Percentiles rank a stretch among this genome's conserved stretches.
Conservation (phyloP, 2,888 invertebrate species). For the Eustalomyia histrio region DNA sequence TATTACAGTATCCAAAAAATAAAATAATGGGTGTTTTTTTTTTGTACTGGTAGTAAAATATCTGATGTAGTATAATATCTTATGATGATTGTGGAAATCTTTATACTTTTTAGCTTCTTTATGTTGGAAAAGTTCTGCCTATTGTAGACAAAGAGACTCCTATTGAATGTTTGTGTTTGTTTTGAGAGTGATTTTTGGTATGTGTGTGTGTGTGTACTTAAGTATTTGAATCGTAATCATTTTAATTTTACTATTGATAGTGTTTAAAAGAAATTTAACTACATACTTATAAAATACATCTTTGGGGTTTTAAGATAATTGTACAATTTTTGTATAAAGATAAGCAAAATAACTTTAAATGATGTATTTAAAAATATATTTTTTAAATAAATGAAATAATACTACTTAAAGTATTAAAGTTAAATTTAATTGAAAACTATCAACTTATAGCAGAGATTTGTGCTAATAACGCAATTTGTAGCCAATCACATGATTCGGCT, state of each 20-base stretch:
- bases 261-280: neutral
- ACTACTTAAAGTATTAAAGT: too few relatives aligned
- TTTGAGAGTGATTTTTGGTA: neutral
- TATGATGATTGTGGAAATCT: conserved; percentile 2
- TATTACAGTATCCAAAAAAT: conserved; percentile 2
- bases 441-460: too few relatives aligned
- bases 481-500: too few relatives aligned
- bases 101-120: neutral
- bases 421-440: too few relatives aligned
- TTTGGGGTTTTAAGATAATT: neutral
- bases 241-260: neutral
- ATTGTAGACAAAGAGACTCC: conserved; percentile 55
- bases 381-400: too few relatives aligned
- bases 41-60: conserved; percentile 18
- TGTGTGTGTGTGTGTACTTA: neutral
- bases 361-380: too few relatives aligned
- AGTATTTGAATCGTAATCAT: neutral
- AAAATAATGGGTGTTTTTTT: conserved; percentile 43
- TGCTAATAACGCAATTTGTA: too few relatives aligned
- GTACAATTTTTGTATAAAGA: too few relatives aligned
- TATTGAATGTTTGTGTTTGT: neutral
- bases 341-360: too few relatives aligned
- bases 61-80: conserved; percentile 34
- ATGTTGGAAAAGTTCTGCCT: conserved; percentile 49
- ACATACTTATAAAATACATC: neutral